Evolutionary conservation across 2,888 invertebrate genomes (phyloP).

Genomic region (Petrophora chlorosata): DNA sequence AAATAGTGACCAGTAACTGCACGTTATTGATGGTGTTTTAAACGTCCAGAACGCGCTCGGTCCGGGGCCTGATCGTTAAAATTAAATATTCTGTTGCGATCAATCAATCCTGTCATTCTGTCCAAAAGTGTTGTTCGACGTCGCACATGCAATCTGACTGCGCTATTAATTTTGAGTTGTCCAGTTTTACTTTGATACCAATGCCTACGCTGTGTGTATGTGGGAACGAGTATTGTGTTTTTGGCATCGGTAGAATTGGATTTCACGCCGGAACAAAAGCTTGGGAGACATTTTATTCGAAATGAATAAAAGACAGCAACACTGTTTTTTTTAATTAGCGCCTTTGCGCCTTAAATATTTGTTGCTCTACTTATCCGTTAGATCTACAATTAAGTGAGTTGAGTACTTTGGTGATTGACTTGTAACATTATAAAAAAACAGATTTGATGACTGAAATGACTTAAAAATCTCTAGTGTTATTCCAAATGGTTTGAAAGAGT

Average conservation of each 20-base stretch:
- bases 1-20: constrained; percentile 19
- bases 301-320: background rate
- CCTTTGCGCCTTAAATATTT: background rate
- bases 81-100: constrained; percentile 36
- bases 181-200: constrained; percentile 16
- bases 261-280: constrained; percentile 4
- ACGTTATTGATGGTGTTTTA: constrained; percentile 35
- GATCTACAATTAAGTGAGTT: too few relatives aligned
- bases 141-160: constrained; percentile 28
- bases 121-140: constrained; percentile 32
- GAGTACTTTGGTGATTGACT: too few relatives aligned
- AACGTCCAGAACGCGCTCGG: constrained; percentile 19
- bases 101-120: constrained; percentile 37
- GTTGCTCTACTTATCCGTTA: too few relatives aligned
- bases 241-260: constrained; percentile 17
- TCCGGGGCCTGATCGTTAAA: constrained; percentile 30
- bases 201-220: constrained; percentile 1
- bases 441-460: too few relatives aligned
- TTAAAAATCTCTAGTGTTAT: too few relatives aligned
- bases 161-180: constrained; percentile 35
- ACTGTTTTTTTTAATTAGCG: background rate
- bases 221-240: constrained; percentile 10
- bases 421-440: too few relatives aligned
- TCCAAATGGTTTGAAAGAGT: too few relatives aligned
- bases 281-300: constrained; percentile 1